Base-by-base conservation (phyloP, 2,888 invertebrate genomes). In the Cerastis rubricosa region DNA sequence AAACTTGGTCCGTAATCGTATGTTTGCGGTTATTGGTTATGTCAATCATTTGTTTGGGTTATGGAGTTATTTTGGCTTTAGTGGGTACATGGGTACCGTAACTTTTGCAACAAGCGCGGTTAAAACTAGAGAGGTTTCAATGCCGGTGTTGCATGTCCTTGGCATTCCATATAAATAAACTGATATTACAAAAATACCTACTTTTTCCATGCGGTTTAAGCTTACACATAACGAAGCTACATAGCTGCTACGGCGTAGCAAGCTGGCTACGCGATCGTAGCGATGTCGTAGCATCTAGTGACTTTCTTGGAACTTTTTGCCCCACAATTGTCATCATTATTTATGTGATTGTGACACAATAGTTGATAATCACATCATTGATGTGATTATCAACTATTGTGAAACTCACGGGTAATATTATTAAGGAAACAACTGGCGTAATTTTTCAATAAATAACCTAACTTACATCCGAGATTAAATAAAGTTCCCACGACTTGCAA, bases 1-100 rank as follows among this genome's bases (percentile, higher is more conserved):
- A 72, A 74, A 85, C 68, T 74, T 86, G 12, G 35, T 71, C 61
- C 63, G 65, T 86, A 74, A 81, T 74, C 77, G 78, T 78, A 81
- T 76, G 76, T 85, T 76, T 65, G 47, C 63, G 61, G 65, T 73
- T 85, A 85, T 67, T 68, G 65, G 74, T 70, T 76, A 40, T 61
- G 70, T 71, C 67, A 70, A 79, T 74, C 61, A 71, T 82, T 77
- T 77, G 71, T 76, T 69, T 61, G 14, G 51, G 35, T 54, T 65
- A n/a, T 22, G 25, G 22, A 22, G 47, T 54, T 70, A 59, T 68
- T 49, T 51, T 77, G 25, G 19, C 40, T 47, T 47, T 43, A 61
- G 19, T 47, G 9, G 17, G n/a, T n/a, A 14, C 35, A 22, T 22
- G 49, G 51, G 45, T 59, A n/a, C 49, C 1, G 17, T 25, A 35